phyloP scores from a whole-genome alignment of 2,888 invertebrate genomes.

The Acleris holmiana region DNA sequence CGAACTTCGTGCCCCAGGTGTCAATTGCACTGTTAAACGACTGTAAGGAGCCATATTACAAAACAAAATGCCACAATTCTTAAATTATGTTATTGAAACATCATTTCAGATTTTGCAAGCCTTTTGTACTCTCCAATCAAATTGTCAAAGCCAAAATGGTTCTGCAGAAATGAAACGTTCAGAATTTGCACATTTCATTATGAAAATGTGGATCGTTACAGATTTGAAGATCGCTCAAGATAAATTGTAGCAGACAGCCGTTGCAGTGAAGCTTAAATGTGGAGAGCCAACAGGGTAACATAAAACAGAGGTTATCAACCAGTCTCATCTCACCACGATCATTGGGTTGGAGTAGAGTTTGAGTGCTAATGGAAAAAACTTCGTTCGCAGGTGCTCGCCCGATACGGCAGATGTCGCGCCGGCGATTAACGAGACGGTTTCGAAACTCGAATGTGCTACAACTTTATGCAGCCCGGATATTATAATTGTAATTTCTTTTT shows the following conservation, averaged over 20 bases:
- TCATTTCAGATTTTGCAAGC: constrained; percentile 36
- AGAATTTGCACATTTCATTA: constrained; percentile 29
- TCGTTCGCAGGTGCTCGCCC: constrained; percentile 60
- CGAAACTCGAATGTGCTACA: constrained; percentile 51
- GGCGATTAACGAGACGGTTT: constrained; percentile 50
- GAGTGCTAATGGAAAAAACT: constrained; percentile 57
- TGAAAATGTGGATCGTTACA: constrained; percentile 29
- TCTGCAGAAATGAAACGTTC: constrained; percentile 22
- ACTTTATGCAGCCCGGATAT: constrained; percentile 49
- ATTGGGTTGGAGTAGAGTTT: constrained; percentile 31
- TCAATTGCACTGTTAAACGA: constrained; percentile 63
- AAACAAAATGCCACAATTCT: constrained; percentile 45
- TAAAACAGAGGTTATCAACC: constrained; percentile 46
- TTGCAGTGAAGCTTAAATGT: constrained; percentile 21
- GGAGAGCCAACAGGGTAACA: constrained; percentile 45
- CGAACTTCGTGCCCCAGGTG: constrained; percentile 57
- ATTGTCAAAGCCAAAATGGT: constrained; percentile 1
- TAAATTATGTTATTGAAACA: constrained; percentile 57
- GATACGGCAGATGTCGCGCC: constrained; percentile 60
- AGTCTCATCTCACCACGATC: constrained; percentile 42
- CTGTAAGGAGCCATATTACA: constrained; percentile 51
- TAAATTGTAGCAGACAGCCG: constrained; percentile 31
- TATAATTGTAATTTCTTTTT: constrained; percentile 33
- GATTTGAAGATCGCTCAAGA: constrained; percentile 37
- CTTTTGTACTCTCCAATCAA: not conserved